phyloP scores from a whole-genome alignment of 2,113 vertebrate genomes.

The Corynorhinus townsendii region DNA sequence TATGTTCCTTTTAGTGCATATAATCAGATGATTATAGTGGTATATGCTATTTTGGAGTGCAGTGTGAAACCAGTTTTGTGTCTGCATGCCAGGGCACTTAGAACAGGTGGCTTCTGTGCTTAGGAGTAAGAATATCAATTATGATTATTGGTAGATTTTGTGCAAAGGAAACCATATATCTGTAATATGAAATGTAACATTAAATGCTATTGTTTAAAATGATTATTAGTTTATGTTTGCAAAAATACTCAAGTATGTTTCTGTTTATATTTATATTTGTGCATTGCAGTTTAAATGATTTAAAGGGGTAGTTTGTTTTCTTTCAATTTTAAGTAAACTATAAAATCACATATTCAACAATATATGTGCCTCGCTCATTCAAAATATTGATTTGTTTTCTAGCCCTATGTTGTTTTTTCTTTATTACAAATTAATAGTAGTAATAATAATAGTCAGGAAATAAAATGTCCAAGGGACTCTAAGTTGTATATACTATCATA shows the following conservation, averaged over 20 bases:
- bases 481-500: neutral
- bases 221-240: neutral
- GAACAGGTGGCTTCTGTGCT: constrained; percentile 20
- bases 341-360: neutral
- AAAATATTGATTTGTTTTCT: neutral
- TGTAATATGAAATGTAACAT: neutral
- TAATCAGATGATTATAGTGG: constrained; percentile 39
- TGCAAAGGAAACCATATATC: neutral
- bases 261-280: neutral
- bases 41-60: constrained; percentile 39
- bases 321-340: neutral
- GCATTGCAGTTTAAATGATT: neutral
- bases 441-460: neutral
- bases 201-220: neutral
- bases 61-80: neutral
- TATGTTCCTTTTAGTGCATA: constrained; percentile 36
- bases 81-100: neutral
- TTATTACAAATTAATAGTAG: neutral
- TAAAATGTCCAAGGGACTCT: neutral
- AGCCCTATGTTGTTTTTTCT: neutral
- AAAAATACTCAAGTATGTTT: neutral
- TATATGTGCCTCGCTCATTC: neutral
- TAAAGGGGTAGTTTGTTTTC: neutral
- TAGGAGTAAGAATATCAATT: constrained; percentile 30
- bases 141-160: constrained; percentile 46